Base-by-base conservation (phyloP, 2,797 vertebrate species). In the Eupleurogrammus muticus region DNA sequence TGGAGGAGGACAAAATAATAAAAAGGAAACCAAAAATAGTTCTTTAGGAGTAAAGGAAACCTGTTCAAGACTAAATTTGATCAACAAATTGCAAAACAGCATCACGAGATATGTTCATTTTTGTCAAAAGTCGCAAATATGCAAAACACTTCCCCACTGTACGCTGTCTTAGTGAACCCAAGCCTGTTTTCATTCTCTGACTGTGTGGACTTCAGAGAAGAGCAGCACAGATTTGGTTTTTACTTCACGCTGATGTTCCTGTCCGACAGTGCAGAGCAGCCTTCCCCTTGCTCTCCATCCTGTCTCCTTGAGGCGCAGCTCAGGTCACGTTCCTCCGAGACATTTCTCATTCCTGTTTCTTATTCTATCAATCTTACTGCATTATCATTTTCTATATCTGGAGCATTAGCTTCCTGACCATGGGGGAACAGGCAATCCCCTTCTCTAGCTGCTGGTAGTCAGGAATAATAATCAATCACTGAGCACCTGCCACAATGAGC, bases 381-480 rank as follows among this genome's bases (percentile, higher is more conserved):
- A 79, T 79, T 74, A 79, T 79, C 46, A 69, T 77, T 81, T 79
- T 76, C 53, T 59, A 81, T 79, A 70, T 79, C 58, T 77, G 58
- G 34, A 66, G 74, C 64, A 77, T 84, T 65, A 78, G 64, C 60
- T 66, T 66, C 40, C 47, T 70, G 67, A 75, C 74, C 66, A 65
- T 63, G 55, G 38, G 70, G 74, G 71, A 76, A 32, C 53, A 62
- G 46, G 36, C 61, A 47, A 58, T 34, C 50, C 48, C 42, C 32
- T 10, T 47, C 47, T 56, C 51, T n/a, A 56, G 36, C 62, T 74
- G 63, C 61, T 66, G 32, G 32, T 24, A 44, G 47, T 47, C 13
- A 73, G 62, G 69, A 84, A 73, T 75, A 78, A 70, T 79, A 79
- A 84, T 81, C 72, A 79, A 73, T 84, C 78, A 81, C 51, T 20